These are phyloP conservation scores for Solenopsis fugax DNA, from an alignment of 1,140 invertebrate genomes.

Conservation along the genomic window DNA sequence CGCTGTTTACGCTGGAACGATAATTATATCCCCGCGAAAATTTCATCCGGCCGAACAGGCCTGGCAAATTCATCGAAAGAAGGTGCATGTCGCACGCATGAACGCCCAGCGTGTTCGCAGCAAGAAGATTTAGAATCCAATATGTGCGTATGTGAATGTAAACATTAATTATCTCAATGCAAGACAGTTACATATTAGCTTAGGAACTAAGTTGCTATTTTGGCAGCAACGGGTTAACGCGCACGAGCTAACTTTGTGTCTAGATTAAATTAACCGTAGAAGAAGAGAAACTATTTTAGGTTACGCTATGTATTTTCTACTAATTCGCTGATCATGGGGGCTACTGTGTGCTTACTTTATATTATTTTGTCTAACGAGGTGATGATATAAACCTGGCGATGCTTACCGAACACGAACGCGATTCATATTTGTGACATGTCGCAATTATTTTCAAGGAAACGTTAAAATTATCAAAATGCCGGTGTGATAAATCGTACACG, in stretches of 20 bases:
- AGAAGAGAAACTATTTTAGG: constrained; percentile 64
- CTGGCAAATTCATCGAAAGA: constrained; percentile 60
- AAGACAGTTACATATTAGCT: constrained; percentile 71
- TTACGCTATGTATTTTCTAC: constrained; percentile 61
- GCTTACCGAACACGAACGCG: background rate
- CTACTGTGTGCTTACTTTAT: constrained; percentile 46
- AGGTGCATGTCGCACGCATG: constrained; percentile 52
- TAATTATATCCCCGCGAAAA: constrained; percentile 54
- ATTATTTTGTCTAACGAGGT: constrained; percentile 58
- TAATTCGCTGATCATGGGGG: constrained; percentile 49
- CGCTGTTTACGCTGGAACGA: constrained; percentile 25
- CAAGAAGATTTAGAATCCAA: constrained; percentile 56
- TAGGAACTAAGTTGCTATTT: constrained; percentile 73
- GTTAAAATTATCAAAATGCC: background rate
- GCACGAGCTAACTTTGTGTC: constrained; percentile 63
- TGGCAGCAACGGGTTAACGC: constrained; percentile 57
- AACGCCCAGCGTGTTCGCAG: constrained; percentile 55
- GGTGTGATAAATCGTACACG: background rate
- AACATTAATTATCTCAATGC: constrained; percentile 66
- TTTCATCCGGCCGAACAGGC: constrained; percentile 36
- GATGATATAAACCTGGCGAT: constrained; percentile 44
- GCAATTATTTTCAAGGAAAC: background rate
- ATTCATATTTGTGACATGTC: constrained; percentile 19
- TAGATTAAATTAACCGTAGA: constrained; percentile 66
- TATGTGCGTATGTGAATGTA: constrained; percentile 51